Base-by-base conservation (phyloP, 37 sponge, comb jelly and placozoan genomes). In the Beroe ovata region DNA sequence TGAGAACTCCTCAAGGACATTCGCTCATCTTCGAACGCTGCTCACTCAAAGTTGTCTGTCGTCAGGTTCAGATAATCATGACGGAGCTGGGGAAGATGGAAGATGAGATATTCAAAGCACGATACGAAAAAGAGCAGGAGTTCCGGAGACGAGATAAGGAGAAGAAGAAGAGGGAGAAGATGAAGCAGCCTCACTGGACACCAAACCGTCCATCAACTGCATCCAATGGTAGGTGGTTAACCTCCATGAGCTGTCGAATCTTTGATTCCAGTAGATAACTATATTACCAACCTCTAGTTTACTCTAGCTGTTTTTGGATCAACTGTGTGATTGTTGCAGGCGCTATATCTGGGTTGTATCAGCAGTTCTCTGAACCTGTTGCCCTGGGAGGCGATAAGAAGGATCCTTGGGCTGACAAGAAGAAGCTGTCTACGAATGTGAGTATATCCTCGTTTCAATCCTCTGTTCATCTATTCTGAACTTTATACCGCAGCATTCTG, bases 21-120 rank as follows among this genome's bases (percentile, higher is more conserved):
- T n/a, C n/a, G n/a, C n/a, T n/a, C n/a, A n/a, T n/a, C n/a, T n/a
- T n/a, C n/a, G n/a, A n/a, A n/a, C n/a, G 54, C 11, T 47, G 6
- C 54, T 47, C 54, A 47, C 54, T 47, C 54, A 16, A 16, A 16
- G 11, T 11, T 11, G 11, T 11, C 54, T 16, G 11, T 16, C 11
- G 6, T 47, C 84, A 92, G 71, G 99, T 99, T 8, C 94, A 94
- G 90, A 71, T 92, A 33, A 95, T 99, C 19, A 81, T 97, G 59
- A 94, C 90, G 84, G 92, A 91, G 39, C 90, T 95, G 1, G 95
- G 95, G n/a, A 61, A 89, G 64, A 90, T 93, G 26, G 95, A 95
- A 64, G 95, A 95, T 90, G 91, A 90, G 59, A 92, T 92, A 0
- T 96, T 96, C 93, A 94, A 94, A 88, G 91, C 54, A 25, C 90